Base-by-base conservation (phyloP, 1,140 invertebrate genomes). In the Neodiprion fabricii region DNA sequence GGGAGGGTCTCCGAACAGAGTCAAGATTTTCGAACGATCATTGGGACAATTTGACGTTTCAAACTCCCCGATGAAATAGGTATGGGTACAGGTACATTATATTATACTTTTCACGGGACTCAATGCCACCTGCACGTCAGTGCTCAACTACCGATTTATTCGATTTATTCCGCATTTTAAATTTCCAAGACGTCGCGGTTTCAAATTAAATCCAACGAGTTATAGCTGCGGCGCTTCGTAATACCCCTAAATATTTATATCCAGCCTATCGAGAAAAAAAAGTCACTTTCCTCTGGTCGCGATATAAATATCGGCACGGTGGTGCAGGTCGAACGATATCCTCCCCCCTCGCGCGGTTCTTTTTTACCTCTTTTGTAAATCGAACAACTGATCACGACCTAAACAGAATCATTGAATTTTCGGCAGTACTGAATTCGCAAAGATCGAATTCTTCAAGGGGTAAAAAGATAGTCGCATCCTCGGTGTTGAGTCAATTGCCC, bases 171-270 rank as follows among this genome's bases (percentile, higher is more conserved):
- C 4, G 67, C 67, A 69, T 69, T 17, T 69, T 14, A 69, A 69
- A 69, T 69, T 69, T 69, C 17, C 10, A 47, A 21, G 9, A 69
- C 40, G 23, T 69, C 67, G 21, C 67, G 67, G 67, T 69, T 23
- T 69, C 11, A 21, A 47, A 69, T 69, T 69, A 50, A 14, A 10
- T 49, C 48, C 67, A 70, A 70, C 67, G 61, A 72, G 67, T 72
- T 70, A 47, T 17, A 73, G 72, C 71, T 67, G 50, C 50, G 23
- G 14, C 28, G 23, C n/a, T 9, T 23, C 67, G 47, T 69, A 65
- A 50, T 61, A 69, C 69, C 48, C 71, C 70, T 78, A 78, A 78
- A 78, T 78, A 78, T 78, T 78, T 78, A 78, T 78, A 73, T 70
- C 75, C 53, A 61, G 11, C 0, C 28, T 40, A 5, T 40, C 1